A percentile compares a stretch with the other conserved stretches of the same genome.
Evolutionary conservation across 2,113 vertebrate species (phyloP).

Genomic region (Struthio camelus): DNA sequence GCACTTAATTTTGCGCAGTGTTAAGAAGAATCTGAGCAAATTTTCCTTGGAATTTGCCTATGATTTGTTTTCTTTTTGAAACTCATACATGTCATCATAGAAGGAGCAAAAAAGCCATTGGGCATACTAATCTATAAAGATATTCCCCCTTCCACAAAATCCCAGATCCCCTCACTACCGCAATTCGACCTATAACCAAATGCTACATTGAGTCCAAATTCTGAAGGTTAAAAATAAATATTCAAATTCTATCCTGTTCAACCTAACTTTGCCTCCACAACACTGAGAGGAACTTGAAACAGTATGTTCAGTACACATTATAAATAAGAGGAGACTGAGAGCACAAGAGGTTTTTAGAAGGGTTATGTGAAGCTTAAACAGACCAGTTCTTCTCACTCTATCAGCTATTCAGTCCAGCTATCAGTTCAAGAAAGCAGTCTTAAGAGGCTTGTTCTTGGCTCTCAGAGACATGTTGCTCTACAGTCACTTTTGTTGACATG

Average conservation of each 20-base stretch:
- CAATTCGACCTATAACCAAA: not conserved
- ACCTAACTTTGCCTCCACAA: not conserved
- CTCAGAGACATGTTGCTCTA: not conserved
- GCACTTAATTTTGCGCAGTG: not conserved
- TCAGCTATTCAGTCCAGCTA: rapidly evolving
- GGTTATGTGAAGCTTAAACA: not conserved
- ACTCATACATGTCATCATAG: not conserved
- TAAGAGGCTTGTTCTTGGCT: not conserved
- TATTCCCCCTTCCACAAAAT: not conserved
- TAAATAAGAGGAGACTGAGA: not conserved
- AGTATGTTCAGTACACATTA: not conserved
- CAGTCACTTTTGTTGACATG: not conserved
- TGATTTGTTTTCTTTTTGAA: not conserved
- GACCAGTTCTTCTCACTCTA: not conserved
- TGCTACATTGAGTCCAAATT: not conserved
- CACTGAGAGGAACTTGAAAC: not conserved
- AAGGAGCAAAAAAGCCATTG: not conserved
- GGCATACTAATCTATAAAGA: not conserved
- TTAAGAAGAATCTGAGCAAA: not conserved
- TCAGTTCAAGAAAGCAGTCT: not conserved
- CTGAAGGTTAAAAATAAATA: not conserved
- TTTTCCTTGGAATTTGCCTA: not conserved
- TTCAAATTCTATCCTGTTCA: not conserved
- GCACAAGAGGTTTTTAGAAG: not conserved
- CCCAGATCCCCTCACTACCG: not conserved